phyloP scores from a whole-genome alignment of 2,888 invertebrate species.

The Druceiella hillmani region DNA sequence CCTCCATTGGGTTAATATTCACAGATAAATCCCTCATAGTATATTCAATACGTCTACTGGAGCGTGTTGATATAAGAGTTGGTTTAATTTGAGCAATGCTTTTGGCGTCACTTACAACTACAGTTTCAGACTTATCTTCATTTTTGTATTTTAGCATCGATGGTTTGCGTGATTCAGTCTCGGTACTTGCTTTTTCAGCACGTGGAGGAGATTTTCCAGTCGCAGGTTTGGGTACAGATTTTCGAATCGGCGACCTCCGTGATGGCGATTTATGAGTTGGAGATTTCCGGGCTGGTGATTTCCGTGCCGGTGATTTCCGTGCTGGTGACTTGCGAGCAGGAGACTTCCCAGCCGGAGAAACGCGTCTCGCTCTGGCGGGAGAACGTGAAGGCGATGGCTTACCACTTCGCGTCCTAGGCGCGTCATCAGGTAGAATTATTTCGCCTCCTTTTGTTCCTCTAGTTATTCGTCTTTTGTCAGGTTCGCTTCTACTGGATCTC shows the following conservation, averaged over 20 bases:
- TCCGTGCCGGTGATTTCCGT: constrained; percentile 33
- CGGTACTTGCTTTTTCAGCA: constrained; percentile 31
- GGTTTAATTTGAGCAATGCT: constrained; percentile 32
- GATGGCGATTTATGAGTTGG: constrained; percentile 48
- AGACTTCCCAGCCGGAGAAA: constrained; percentile 30
- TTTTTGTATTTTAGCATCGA: constrained; percentile 34
- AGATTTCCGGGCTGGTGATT: constrained; percentile 31
- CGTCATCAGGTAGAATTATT: too few species aligned
- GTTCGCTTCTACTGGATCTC: too few species aligned
- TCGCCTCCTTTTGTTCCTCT: too few species aligned
- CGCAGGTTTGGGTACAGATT: constrained; percentile 36
- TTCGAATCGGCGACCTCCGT: constrained; percentile 46
- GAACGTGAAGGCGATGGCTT: constrained; percentile 39
- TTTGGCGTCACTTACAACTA: constrained; percentile 26
- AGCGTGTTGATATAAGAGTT: constrained; percentile 23
- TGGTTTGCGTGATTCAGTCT: constrained; percentile 30
- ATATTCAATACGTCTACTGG: constrained; percentile 38
- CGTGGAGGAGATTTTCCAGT: constrained; percentile 44
- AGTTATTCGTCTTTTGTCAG: too few species aligned
- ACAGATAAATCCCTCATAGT: constrained; percentile 34
- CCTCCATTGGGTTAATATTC: constrained; percentile 26
- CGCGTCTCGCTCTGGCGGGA: constrained; percentile 42
- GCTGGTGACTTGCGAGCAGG: constrained; percentile 17
- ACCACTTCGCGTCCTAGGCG: constrained; percentile 37
- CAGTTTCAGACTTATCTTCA: constrained; percentile 31